Evolutionary conservation across 2,888 invertebrate genomes (phyloP), one percentile per base, ranked within the genome.

Genomic region (Limulus polyphemus): DNA sequence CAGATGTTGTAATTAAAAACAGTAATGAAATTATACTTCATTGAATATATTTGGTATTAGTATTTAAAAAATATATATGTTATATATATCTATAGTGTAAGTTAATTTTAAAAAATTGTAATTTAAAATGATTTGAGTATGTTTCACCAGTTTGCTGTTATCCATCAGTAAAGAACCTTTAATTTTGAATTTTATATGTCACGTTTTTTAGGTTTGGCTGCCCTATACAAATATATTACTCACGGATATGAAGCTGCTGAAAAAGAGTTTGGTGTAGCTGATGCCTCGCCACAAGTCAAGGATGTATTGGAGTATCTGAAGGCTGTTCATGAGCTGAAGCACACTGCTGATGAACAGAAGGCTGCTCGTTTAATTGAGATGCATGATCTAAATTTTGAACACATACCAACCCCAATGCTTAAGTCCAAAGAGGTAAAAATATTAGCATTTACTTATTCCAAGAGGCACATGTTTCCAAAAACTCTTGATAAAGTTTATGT

Each of bases 341-440:
- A 72, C 71, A 68, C 71, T 12, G 69, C 67, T 50, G 63, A 65
- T 17, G 67, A 68, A 47, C 62, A 65, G 51, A 58, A 58, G 49
- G 83, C 83, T 5, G 80, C 81, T 1, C 73, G 73, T 13, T 74
- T 84, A 14, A 77, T 81, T 0, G 74, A 77, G 61, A 75, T 77
- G 51, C 74, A 83, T 67, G 76, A 80, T 57, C 81, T 85, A 57
- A 81, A 81, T 11, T 76, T 86, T 51, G 83, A 84, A 69, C 85
- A 86, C 74, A 80, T 88, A n/a, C 85, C 86, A 60, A 82, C 83
- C 10, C 80, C 81, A 71, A 76, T 85, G 64, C 76, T 85, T 55
- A 85, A 84, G 69, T 80, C 82, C 55, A 80, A 80, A 73, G 79
- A 81, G 72, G 84, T 86, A 75, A 32, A 32, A 32, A 32, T 32